Conservation (phyloP, 2,113 vertebrate species). For the Silurus meridionalis region DNA sequence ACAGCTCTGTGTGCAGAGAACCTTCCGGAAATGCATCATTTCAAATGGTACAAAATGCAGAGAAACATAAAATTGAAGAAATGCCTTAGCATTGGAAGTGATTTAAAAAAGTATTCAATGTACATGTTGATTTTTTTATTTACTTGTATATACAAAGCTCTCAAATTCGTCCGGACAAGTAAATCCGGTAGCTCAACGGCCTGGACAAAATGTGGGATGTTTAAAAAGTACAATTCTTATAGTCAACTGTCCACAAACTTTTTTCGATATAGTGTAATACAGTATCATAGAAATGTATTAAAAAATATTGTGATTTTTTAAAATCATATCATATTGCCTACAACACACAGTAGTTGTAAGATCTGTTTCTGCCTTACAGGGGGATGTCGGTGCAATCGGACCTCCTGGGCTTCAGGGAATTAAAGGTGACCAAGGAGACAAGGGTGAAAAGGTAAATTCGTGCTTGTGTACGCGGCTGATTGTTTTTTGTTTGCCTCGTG, state of each 20-base stretch:
- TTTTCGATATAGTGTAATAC: too few relatives aligned
- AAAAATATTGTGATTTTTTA: too few relatives aligned
- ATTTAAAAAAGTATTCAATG: not conserved
- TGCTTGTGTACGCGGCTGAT: not conserved
- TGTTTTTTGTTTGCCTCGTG: not conserved
- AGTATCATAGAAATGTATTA: too few relatives aligned
- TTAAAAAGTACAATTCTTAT: too few relatives aligned
- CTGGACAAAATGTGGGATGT: too few relatives aligned
- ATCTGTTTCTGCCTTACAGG: conserved; percentile 63
- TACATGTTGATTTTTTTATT: not conserved
- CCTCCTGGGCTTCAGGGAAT: conserved; percentile 73
- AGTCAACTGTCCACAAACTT: too few relatives aligned
- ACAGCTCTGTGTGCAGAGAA: not conserved
- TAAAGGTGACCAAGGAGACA: conserved; percentile 79
- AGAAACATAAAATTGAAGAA: not conserved
- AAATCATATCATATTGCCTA: too few relatives aligned
- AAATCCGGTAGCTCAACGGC: too few relatives aligned
- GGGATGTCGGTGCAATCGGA: conserved; percentile 78
- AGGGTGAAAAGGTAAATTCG: conserved; percentile 82
- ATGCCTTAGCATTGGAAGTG: not conserved
- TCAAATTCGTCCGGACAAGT: not conserved
- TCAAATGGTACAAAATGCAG: not conserved
- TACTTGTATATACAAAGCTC: not conserved
- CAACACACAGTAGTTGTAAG: not conserved
- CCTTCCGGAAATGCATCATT: not conserved